phyloP scores from a whole-genome alignment of 2,113 vertebrate species.

The Bagarius yarrelli region DNA sequence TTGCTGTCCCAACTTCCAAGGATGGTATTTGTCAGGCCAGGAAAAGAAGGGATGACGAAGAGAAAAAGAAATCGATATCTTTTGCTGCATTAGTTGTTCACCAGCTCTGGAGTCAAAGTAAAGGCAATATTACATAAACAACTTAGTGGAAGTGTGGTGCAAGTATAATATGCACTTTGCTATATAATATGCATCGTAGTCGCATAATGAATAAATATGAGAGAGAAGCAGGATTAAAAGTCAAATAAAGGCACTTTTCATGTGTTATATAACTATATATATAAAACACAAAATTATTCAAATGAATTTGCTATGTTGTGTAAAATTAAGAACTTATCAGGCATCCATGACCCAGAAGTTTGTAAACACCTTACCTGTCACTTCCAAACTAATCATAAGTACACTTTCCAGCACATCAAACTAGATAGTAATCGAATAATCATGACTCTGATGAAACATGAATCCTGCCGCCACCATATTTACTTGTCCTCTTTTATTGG shows the following conservation, averaged over 20 bases:
- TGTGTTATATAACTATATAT: neutral
- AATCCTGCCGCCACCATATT: no score
- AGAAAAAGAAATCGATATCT: constrained; percentile 63
- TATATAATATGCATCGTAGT: neutral
- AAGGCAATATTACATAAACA: constrained; percentile 5
- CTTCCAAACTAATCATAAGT: no score
- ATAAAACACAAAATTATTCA: no score
- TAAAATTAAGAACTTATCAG: neutral
- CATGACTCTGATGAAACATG: no score
- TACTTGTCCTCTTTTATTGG: no score
- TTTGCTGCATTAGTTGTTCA: constrained; percentile 46
- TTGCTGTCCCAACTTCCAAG: constrained; percentile 60
- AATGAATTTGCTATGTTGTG: neutral
- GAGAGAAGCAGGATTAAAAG: neutral
- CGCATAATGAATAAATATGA: neutral
- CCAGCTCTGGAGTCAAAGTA: constrained; percentile 15
- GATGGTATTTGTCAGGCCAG: constrained; percentile 67
- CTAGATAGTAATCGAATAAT: no score
- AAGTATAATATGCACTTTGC: neutral
- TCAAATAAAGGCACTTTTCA: neutral
- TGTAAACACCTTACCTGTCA: neutral
- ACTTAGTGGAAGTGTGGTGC: neutral
- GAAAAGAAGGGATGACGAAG: constrained; percentile 42
- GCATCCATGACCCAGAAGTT: neutral
- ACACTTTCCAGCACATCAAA: no score